These are phyloP conservation scores for Pangasianodon gigas DNA, from an alignment of 2,113 vertebrate genomes.

Conservation along the genomic window DNA sequence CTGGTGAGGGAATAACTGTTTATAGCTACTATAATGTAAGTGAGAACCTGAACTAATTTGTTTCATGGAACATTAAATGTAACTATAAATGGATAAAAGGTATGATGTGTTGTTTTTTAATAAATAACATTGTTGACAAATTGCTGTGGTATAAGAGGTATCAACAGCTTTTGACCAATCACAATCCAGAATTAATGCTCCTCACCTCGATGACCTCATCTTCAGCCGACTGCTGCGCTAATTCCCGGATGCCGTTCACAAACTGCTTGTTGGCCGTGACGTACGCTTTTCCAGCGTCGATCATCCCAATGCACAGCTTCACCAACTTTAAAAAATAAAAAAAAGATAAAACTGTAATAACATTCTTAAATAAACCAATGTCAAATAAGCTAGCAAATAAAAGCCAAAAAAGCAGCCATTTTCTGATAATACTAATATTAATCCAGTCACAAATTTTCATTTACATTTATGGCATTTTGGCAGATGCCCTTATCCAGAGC, in stretches of 20 bases:
- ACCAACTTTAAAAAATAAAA: slow-evolving; percentile 80
- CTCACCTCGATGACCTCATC: slow-evolving; percentile 92
- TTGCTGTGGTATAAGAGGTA: background rate
- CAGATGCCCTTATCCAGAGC: too few relatives aligned
- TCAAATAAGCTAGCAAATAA: too few relatives aligned
- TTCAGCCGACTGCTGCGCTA: slow-evolving; percentile 91
- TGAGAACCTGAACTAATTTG: background rate
- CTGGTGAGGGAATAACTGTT: background rate
- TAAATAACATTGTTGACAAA: background rate
- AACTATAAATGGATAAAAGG: background rate
- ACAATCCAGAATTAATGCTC: background rate
- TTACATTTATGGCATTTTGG: too few relatives aligned
- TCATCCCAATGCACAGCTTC: slow-evolving; percentile 97
- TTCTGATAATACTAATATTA: too few relatives aligned
- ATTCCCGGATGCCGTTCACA: slow-evolving; percentile 90
- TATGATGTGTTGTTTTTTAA: background rate
- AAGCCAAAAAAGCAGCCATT: too few relatives aligned
- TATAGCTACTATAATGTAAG: background rate
- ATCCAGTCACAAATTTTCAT: too few relatives aligned
- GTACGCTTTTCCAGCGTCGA: slow-evolving; percentile 96
- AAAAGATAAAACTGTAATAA: background rate
- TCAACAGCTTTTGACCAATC: background rate
- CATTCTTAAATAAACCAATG: background rate
- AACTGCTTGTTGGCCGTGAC: slow-evolving; percentile 96
- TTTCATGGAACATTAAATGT: background rate